Percentiles rank a stretch among this genome's conserved stretches.
phyloP scores from a whole-genome alignment of 2,888 invertebrate genomes.

The Heteropelma amictum region DNA sequence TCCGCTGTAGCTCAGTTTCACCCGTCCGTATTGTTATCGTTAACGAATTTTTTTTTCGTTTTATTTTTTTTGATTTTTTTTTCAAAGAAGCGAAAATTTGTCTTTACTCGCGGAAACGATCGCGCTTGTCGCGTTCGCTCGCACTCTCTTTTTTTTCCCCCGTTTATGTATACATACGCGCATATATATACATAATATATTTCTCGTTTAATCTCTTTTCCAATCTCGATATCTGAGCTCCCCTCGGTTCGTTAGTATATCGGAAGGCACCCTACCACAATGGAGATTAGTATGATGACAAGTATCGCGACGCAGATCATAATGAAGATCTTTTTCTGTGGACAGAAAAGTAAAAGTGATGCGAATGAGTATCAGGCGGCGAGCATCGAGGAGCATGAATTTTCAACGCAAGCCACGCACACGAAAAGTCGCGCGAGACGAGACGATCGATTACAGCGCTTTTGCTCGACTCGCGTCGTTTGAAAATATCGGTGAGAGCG shows the following conservation, averaged over 20 bases:
- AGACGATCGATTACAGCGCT: background rate
- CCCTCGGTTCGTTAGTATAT: constrained; percentile 67
- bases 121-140: constrained; percentile 10
- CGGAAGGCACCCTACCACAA: constrained; percentile 72
- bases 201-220: constrained; percentile 9
- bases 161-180: background rate
- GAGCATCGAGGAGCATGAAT: background rate
- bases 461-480: background rate
- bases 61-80: too few species aligned
- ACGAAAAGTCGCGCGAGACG: background rate
- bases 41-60: too few species aligned
- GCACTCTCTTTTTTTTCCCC: constrained; percentile 13
- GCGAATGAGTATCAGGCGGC: constrained; percentile 41
- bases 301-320: constrained; percentile 76
- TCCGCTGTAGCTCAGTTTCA: too few species aligned
- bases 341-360: constrained; percentile 68
- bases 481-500: background rate
- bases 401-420: background rate
- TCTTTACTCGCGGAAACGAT: too few species aligned
- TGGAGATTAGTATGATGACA: constrained; percentile 74
- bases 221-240: constrained; percentile 27
- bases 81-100: too few species aligned
- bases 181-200: background rate
- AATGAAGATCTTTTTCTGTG: constrained; percentile 78
- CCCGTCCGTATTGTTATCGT: too few species aligned